These are phyloP conservation scores for Ylistrum balloti DNA, from an alignment of 1,140 invertebrate species.

Conservation along the genomic window DNA sequence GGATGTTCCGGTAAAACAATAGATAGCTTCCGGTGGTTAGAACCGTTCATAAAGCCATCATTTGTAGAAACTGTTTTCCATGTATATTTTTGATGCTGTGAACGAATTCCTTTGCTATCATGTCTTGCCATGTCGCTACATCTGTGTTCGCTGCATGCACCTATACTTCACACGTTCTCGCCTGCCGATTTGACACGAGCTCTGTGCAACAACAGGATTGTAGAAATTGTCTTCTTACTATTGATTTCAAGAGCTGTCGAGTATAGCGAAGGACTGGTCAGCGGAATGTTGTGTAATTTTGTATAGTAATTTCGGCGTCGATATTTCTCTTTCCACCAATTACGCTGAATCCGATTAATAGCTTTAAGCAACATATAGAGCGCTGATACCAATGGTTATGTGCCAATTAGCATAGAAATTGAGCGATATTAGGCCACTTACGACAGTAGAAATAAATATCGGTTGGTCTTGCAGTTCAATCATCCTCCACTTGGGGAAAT, in stretches of 20 bases:
- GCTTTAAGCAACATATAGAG: slow-evolving; percentile 29
- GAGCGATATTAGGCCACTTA: background rate
- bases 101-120: slow-evolving; percentile 38
- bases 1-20: background rate
- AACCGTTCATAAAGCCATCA: background rate
- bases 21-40: background rate
- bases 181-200: slow-evolving; percentile 31
- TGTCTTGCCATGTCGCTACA: slow-evolving; percentile 25
- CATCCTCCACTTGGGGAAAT: background rate
- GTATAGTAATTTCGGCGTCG: background rate
- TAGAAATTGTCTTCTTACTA: slow-evolving; percentile 23
- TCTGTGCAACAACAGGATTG: slow-evolving; percentile 17
- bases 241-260: slow-evolving; percentile 26
- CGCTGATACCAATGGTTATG: background rate
- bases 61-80: background rate
- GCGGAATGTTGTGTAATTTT: slow-evolving; percentile 32
- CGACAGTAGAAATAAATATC: background rate
- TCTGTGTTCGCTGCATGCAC: background rate
- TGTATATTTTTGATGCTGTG: background rate
- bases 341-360: background rate
- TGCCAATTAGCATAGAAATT: background rate
- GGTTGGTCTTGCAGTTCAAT: background rate
- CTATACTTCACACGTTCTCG: background rate
- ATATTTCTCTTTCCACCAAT: background rate
- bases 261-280: background rate